phyloP scores from a whole-genome alignment of 2,113 vertebrate genomes.

The Mesembrinibis cayennensis region DNA sequence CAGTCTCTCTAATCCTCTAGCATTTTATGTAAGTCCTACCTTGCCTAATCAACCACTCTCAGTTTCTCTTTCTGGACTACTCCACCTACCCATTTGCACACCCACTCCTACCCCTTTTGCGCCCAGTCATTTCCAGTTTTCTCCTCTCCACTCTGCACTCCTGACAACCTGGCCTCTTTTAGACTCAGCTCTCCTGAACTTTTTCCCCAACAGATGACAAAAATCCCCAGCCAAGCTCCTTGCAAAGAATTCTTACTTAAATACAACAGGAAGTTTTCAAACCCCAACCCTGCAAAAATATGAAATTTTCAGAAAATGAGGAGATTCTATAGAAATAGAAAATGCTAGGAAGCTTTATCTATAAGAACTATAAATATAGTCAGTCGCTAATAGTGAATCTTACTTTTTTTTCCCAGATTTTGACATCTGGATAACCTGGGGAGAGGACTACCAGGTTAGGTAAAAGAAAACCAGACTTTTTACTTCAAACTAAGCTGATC shows the following conservation, averaged over 20 bases:
- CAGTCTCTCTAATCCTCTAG: not conserved
- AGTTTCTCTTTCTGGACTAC: not conserved
- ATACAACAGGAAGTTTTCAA: not conserved
- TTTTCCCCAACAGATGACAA: not conserved
- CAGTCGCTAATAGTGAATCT: not conserved
- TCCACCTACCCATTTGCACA: not conserved
- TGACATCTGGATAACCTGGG: not conserved
- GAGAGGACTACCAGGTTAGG: not conserved
- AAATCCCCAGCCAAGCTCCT: not conserved
- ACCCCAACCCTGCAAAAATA: not conserved
- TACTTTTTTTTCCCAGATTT: not conserved
- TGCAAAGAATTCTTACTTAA: not conserved
- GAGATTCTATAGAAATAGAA: not conserved
- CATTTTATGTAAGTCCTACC: not conserved
- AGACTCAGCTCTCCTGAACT: not conserved
- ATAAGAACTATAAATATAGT: not conserved
- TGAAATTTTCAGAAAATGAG: not conserved
- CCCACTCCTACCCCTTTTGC: not conserved
- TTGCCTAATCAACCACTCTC: not conserved
- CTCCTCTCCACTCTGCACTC: not conserved
- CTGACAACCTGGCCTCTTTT: not conserved
- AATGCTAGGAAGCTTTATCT: not conserved
- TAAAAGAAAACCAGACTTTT: not conserved
- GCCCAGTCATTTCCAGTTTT: not conserved
- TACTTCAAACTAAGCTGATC: not conserved